Base-by-base conservation (phyloP, 2,797 vertebrate genomes). In the Sandelia bainsii region DNA sequence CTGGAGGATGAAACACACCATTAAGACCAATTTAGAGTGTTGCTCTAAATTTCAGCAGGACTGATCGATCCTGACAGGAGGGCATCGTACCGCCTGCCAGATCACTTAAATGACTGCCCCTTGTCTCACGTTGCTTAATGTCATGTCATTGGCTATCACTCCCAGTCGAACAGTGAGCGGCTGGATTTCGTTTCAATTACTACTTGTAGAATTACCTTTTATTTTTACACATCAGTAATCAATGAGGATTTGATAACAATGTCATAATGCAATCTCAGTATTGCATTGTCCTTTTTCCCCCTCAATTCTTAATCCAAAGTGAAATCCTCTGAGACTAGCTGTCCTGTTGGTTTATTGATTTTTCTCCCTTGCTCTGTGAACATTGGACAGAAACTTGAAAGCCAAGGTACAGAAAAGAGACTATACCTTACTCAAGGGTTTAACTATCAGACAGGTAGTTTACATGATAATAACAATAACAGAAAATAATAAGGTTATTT, bases 51-150 rank as follows among this genome's bases (percentile, higher is more conserved):
- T 95, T 94, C 91, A 93, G 92, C 85, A 85, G 89, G 92, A 91
- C 88, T 94, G 94, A 95, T 95, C 92, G 93, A 94, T 94, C 91
- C 92, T 94, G 94, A 95, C 94, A 94, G 94, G 89, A 92, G 93
- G 93, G 92, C 93, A 94, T 89, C 89, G 83, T 90, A 88, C 91
- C 76, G 90, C 91, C 91, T 91, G 93, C 91, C 92, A 92, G 92
- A 94, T 93, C 93, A 94, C 94, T 95, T 94, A 93, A 94, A 93
- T 92, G 92, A 88, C 86, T 92, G 88, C 83, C 92, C 91, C 91
- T 87, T 85, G 88, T 86, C 86, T 92, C 87, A 76, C 85, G 87
- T 88, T 91, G 87, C 87, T 92, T 93, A 94, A 93, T 93, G 93
- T 93, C 89, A 93, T 91, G 91, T 93, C 91, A 91, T 90, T 90